These are phyloP conservation scores for Peromyscus aztecus DNA, from an alignment of 2,797 vertebrate genomes.

Conservation along the genomic window DNA sequence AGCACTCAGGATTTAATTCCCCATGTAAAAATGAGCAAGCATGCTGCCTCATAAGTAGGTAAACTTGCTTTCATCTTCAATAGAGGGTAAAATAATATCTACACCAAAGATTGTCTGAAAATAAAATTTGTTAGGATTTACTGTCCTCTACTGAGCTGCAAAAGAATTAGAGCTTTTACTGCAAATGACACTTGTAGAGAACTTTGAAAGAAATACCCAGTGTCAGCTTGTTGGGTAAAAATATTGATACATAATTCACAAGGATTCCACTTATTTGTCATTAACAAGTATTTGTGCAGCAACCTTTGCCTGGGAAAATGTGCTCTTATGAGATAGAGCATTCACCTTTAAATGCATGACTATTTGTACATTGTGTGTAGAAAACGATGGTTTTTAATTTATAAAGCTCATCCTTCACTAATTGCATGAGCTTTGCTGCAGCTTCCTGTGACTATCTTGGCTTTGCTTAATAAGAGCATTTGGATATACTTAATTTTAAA, in stretches of 20 bases:
- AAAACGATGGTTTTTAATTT: slow-evolving; percentile 84
- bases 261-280: slow-evolving; percentile 1
- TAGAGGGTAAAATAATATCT: neutral
- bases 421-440: slow-evolving; percentile 78
- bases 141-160: neutral
- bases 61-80: neutral
- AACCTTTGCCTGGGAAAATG: slow-evolving; percentile 64
- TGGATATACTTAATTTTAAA: slow-evolving; percentile 86
- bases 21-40: neutral
- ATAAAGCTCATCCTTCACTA: slow-evolving; percentile 80
- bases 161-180: neutral
- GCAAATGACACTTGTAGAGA: neutral
- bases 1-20: neutral
- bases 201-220: slow-evolving; percentile 47
- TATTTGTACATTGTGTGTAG: slow-evolving; percentile 88
- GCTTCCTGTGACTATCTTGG: slow-evolving; percentile 77
- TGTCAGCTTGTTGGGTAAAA: slow-evolving; percentile 37
- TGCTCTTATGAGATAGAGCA: slow-evolving; percentile 27
- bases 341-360: slow-evolving; percentile 67
- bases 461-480: slow-evolving; percentile 71
- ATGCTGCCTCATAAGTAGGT: neutral
- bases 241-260: slow-evolving; percentile 56
- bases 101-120: neutral
- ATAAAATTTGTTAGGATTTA: neutral
- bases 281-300: slow-evolving; percentile 73